A percentile compares a stretch with the other conserved stretches of the same genome.
These are phyloP conservation scores for Mystacides longicornis DNA, from an alignment of 2,888 invertebrate species.

Conservation along the genomic window DNA sequence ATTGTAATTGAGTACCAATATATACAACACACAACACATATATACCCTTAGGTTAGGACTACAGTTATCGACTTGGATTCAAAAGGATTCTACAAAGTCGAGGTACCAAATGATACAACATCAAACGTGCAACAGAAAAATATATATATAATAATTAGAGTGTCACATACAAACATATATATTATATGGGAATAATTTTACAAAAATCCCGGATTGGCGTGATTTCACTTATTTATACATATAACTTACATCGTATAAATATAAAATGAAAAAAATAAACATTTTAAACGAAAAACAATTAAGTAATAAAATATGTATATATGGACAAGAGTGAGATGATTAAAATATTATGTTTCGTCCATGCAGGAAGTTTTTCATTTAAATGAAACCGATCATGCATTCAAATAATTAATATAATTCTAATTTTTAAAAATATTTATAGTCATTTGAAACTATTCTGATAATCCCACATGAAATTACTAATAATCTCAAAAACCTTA, in stretches of 20 bases:
- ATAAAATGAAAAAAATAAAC: neutral
- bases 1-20: neutral
- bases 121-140: neutral
- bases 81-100: neutral
- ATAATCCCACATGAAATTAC: too few species aligned
- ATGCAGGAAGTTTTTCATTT: too few species aligned
- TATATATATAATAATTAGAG: neutral
- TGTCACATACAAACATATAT: neutral
- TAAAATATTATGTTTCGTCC: too few species aligned
- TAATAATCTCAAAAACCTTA: too few species aligned
- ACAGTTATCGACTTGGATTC: neutral
- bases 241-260: neutral
- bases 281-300: neutral
- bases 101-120: neutral
- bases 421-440: too few species aligned
- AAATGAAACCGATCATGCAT: too few species aligned
- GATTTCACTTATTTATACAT: constrained; percentile 5
- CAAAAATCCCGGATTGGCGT: neutral
- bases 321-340: too few species aligned
- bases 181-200: neutral
- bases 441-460: too few species aligned
- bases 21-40: neutral
- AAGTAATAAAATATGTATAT: neutral
- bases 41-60: neutral
- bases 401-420: too few species aligned